phyloP scores from a whole-genome alignment of 37 sponge, comb jelly and placozoan species.

The Eunapius fragilis region DNA sequence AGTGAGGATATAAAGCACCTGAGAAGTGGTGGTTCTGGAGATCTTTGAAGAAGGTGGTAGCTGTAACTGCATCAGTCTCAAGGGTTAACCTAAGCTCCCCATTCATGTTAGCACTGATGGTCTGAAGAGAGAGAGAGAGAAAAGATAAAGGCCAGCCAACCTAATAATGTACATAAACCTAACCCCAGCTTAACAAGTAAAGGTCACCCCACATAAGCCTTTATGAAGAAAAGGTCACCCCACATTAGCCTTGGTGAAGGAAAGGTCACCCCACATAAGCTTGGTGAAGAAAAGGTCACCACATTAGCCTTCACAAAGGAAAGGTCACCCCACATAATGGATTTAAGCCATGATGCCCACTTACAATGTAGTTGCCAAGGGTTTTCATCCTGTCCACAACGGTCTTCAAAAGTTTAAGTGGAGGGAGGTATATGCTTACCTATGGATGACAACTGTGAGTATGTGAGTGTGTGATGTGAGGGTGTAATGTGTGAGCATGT shows the following conservation, averaged over 20 bases:
- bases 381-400: slow-evolving; percentile 82
- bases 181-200: too few relatives aligned
- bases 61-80: slow-evolving; percentile 82
- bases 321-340: too few relatives aligned
- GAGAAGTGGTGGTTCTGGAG: slow-evolving; percentile 77
- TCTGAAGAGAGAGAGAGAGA: slow-evolving; percentile 32
- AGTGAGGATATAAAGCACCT: slow-evolving; percentile 6
- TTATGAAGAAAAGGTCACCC: too few relatives aligned
- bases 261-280: too few relatives aligned
- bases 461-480: not conserved
- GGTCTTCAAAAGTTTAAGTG: slow-evolving; percentile 72
- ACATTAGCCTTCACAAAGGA: too few relatives aligned
- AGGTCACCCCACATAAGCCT: too few relatives aligned
- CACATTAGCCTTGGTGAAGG: too few relatives aligned
- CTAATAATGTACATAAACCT: too few relatives aligned
- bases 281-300: too few relatives aligned
- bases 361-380: slow-evolving; percentile 66
- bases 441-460: not conserved
- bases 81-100: slow-evolving; percentile 77
- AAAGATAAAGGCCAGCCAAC: too few relatives aligned
- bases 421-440: slow-evolving; percentile 92
- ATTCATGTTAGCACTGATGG: slow-evolving; percentile 74
- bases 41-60: slow-evolving; percentile 80
- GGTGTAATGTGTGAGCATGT: not conserved
- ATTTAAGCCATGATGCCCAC: too few relatives aligned